Base-by-base conservation (phyloP, 2,113 vertebrate genomes). In the Anarhynchus alexandrinus region DNA sequence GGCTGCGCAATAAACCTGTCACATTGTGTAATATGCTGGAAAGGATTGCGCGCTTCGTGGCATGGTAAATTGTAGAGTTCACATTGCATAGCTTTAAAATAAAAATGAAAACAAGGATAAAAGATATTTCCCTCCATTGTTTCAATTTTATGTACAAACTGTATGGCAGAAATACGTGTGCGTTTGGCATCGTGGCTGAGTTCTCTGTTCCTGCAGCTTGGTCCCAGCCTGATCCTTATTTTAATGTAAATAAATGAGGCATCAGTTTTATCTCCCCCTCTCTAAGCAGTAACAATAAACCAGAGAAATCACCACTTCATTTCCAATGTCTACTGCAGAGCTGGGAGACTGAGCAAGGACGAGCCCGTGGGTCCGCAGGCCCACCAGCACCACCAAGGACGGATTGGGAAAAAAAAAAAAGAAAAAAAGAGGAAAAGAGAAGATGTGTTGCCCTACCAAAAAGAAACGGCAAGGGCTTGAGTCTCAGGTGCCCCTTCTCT, bases 91-190 rank as follows among this genome's bases (percentile, higher is more conserved):
- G 87, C 96, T 90, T 95, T 96, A 96, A 96, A 96, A 96, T 70
- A 93, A 93, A 97, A 97, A 97, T 80, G 91, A 97, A 96, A 96
- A 93, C 96, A 96, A 95, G 87, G 74, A 97, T 95, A 96, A 96
- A 97, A 96, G 94, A 95, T 96, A 95, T 88, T 96, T 93, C 94
- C 93, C 89, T 93, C 81, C 86, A 97, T 95, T 97, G 97, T 97
- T 95, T 94, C 94, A 77, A 87, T 95, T 95, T 97, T 94, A 97
- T 94, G 89, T 77, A 88, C 86, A 95, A 97, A 95, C 81, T 94
- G 66, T 62, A 91, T 25, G 58, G 94, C 87, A 96, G 96, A 96
- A 95, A 95, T 96, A 96, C 11, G 45, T 25, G 74, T 2, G 0
- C 10, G 6, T 71, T 88, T 94, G 95, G 95, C 96, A 86, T 12